Evolutionary conservation across 1,140 invertebrate species (phyloP).

Genomic region (Pseudomyrmex sp.): DNA sequence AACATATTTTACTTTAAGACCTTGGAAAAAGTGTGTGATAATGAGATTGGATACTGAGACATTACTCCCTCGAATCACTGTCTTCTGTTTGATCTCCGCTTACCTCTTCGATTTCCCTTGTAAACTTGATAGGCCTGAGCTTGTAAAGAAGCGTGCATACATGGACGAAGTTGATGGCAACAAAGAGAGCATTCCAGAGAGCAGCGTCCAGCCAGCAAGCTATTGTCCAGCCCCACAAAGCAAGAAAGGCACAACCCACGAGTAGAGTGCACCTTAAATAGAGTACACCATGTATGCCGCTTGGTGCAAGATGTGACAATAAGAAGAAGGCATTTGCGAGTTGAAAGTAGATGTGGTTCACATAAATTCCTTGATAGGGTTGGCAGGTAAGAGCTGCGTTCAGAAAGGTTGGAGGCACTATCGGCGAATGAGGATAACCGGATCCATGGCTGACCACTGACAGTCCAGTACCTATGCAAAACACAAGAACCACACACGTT

Average conservation of each 20-base stretch:
- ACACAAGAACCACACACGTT: slow-evolving; percentile 15
- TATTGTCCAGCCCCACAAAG: slow-evolving; percentile 93
- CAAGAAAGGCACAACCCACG: slow-evolving; percentile 91
- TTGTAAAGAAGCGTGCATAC: slow-evolving; percentile 92
- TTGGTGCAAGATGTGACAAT: slow-evolving; percentile 92
- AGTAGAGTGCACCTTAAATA: slow-evolving; percentile 91
- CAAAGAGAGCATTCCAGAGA: slow-evolving; percentile 94
- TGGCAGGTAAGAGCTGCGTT: slow-evolving; percentile 83
- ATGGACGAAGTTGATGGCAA: slow-evolving; percentile 93
- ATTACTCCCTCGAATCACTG: slow-evolving; percentile 15
- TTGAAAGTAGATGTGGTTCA: slow-evolving; percentile 93
- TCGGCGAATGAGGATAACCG: slow-evolving; percentile 81
- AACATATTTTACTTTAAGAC: background rate
- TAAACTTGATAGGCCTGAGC: slow-evolving; percentile 93
- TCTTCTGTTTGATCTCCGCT: slow-evolving; percentile 71
- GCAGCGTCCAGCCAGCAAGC: slow-evolving; percentile 94
- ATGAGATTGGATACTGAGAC: background rate
- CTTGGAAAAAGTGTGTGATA: background rate
- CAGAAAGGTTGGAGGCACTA: slow-evolving; percentile 84
- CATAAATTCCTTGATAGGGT: slow-evolving; percentile 84
- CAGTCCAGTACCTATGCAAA: slow-evolving; percentile 76
- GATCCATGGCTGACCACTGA: slow-evolving; percentile 79
- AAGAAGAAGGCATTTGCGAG: slow-evolving; percentile 93
- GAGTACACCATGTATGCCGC: slow-evolving; percentile 91
- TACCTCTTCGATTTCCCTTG: slow-evolving; percentile 94